These are phyloP conservation scores for Aldabrachelys gigantea DNA, from an alignment of 2,113 vertebrate species.

Conservation along the genomic window DNA sequence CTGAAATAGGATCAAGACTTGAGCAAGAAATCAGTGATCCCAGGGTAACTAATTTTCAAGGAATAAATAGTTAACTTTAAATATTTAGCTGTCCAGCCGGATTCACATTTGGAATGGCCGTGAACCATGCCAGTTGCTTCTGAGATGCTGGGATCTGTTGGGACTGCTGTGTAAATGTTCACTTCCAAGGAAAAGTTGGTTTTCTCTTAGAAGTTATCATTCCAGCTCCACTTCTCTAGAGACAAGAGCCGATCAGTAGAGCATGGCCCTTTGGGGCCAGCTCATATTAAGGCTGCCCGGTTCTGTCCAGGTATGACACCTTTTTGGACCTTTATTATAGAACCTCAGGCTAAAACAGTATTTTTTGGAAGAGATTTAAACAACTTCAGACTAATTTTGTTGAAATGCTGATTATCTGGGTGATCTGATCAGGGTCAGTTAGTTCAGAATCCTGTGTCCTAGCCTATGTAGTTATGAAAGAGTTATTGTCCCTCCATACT, in stretches of 20 bases:
- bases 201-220: conserved; percentile 37
- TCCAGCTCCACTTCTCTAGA: not conserved
- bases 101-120: not conserved
- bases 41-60: not conserved
- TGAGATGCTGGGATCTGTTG: not conserved
- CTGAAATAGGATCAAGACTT: not conserved
- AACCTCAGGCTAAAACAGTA: conserved; percentile 27
- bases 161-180: conserved; percentile 42
- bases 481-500: not conserved
- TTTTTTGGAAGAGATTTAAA: conserved; percentile 1
- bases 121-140: not conserved
- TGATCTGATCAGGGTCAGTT: not conserved
- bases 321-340: conserved; percentile 20
- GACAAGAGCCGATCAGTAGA: not conserved
- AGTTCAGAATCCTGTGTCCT: not conserved
- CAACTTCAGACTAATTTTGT: not conserved
- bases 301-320: not conserved
- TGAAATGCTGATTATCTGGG: not conserved
- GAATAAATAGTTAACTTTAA: not conserved
- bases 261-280: not conserved
- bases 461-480: not conserved
- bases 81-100: not conserved
- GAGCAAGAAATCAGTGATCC: not conserved
- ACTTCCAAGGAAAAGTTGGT: not conserved
- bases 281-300: not conserved